A percentile compares a stretch with the other conserved stretches of the same genome.
Conservation (phyloP, 2,113 vertebrate species). For the Trachemys scripta region DNA sequence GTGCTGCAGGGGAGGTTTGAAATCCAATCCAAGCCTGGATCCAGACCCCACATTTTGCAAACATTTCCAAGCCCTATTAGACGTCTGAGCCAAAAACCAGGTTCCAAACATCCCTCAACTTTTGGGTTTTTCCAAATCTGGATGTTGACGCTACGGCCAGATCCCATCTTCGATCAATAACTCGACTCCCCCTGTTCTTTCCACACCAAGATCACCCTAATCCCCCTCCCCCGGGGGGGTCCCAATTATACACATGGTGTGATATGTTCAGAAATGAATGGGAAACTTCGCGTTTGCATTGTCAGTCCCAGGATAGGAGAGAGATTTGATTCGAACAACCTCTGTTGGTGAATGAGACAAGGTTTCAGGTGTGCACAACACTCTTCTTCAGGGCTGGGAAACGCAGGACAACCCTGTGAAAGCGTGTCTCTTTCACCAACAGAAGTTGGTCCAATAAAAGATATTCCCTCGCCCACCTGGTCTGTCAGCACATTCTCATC, state of each 20-base stretch:
- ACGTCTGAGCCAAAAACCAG: neutral
- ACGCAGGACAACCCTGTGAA: neutral
- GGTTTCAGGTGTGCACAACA: neutral
- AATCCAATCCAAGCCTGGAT: neutral
- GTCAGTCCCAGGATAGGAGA: neutral
- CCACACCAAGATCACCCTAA: accelerated
- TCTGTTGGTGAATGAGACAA: neutral
- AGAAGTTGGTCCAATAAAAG: neutral
- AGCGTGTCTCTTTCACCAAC: neutral
- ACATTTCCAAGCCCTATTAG: neutral
- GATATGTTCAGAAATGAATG: neutral
- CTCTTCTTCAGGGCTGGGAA: neutral
- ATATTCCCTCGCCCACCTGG: neutral
- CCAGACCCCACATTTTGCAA: neutral
- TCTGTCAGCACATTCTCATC: neutral
- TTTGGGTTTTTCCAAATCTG: neutral
- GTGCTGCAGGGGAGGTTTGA: neutral
- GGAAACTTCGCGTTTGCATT: neutral
- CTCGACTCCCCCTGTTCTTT: neutral
- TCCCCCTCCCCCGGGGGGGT: neutral
- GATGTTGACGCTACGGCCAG: neutral
- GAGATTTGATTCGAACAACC: neutral
- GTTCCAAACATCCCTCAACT: neutral
- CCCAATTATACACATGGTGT: accelerated
- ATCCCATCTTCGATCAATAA: neutral